Evolutionary conservation across 2,797 vertebrate species (phyloP), one percentile per base, ranked within the genome.

Genomic region (Lepilemur ruficaudatus): DNA sequence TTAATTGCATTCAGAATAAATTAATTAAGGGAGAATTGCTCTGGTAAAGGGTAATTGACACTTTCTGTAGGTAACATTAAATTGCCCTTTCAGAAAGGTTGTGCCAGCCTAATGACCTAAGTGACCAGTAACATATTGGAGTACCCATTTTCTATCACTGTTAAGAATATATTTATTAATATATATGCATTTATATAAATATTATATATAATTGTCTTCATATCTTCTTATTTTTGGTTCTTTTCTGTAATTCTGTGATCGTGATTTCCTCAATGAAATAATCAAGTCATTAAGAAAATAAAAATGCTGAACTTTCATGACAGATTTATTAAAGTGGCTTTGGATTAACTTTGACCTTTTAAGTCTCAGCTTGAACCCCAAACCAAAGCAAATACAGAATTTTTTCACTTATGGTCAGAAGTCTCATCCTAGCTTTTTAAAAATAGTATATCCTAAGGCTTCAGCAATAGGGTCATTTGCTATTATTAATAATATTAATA

Each of bases 271-370:
- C n/a, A 83, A 3, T 84, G 12, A 94, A 92, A 97, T 94, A 48
- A 76, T 61, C 18, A 94, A 91, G 5, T 69, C 72, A 69, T 70
- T 87, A 84, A 83, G n/a, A 96, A 93, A 95, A 89, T 38, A 57
- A 70, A 80, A 86, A 61, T 30, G 22, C 5, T 80, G 28, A 94
- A 97, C 46, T 97, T 86, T 95, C 10, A 13, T 75, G 76, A 95
- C 23, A 98, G 92, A 91, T 30, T 97, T 2, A 6, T 95, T 97
- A 89, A 96, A 57, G 41, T 91, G 57, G 25, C 6, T 98, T 95
- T 97, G 85, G 79, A 97, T 98, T 98, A 97, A 96, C 95, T 96
- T 70, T 97, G 78, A 97, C 90, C 91, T 97, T 96, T 97, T 86
- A 96, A 98, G 86, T 95, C 63, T 81, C 87, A 97, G 48, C 8